Percentiles rank a stretch among this genome's conserved stretches.
Conservation (phyloP, 2,888 invertebrate species). For the Ophion ellenae region DNA sequence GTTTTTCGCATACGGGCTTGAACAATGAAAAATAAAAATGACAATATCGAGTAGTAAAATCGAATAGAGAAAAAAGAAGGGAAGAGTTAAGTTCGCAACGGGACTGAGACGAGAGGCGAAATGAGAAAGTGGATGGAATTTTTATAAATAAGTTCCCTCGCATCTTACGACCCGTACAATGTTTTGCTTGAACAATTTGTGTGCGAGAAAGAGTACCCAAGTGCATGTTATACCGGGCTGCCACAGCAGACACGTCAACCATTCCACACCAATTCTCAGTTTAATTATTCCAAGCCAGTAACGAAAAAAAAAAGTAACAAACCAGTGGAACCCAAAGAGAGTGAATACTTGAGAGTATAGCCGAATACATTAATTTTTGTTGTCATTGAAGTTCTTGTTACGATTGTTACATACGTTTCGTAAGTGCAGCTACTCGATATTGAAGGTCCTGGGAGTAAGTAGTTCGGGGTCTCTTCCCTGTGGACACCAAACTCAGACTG, state of each 20-base stretch:
- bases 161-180: constrained; percentile 3
- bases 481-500: constrained; percentile 78
- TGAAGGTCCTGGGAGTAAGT: constrained; percentile 85
- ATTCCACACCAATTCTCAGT: constrained; percentile 51
- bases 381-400: constrained; percentile 61
- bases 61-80: not conserved
- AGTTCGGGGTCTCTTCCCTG: constrained; percentile 82
- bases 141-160: not conserved
- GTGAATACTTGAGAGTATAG: constrained; percentile 48
- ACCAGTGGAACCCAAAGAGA: constrained; percentile 69
- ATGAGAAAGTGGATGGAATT: constrained; percentile 24
- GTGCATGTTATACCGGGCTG: constrained; percentile 66
- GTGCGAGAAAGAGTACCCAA: constrained; percentile 67
- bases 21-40: not conserved
- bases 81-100: not conserved
- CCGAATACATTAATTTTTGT: constrained; percentile 51
- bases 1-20: not conserved
- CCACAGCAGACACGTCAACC: constrained; percentile 54
- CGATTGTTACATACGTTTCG: constrained; percentile 84
- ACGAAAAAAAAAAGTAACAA: constrained; percentile 57
- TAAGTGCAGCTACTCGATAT: constrained; percentile 84
- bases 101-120: constrained; percentile 17
- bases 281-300: constrained; percentile 49
- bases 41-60: not conserved
- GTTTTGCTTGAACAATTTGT: constrained; percentile 34